phyloP scores from a whole-genome alignment of 1,140 invertebrate species.

The Portunus trituberculatus region DNA sequence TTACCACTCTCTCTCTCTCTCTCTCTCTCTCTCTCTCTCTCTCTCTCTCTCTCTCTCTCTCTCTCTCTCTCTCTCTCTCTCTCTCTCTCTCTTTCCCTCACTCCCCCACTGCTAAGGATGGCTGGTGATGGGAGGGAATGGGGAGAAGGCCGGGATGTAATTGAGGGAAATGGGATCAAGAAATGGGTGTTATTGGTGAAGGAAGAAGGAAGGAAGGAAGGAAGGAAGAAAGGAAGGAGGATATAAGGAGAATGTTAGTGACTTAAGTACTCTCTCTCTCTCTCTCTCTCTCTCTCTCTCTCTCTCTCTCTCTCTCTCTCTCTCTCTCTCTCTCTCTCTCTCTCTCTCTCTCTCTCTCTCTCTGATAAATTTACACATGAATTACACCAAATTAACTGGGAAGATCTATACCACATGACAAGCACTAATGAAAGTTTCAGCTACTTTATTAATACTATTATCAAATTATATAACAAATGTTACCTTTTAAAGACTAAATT shows the following conservation, averaged over 20 bases:
- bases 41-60: slow-evolving; percentile 45
- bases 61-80: slow-evolving; percentile 39
- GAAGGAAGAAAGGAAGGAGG: not conserved
- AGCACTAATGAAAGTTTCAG: too few species aligned
- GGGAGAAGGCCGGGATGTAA: not conserved
- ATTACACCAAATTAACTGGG: too few species aligned
- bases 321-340: too few species aligned
- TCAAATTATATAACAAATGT: too few species aligned
- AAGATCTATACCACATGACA: too few species aligned
- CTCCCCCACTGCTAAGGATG: not conserved
- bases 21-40: not conserved
- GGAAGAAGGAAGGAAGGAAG: not conserved
- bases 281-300: not conserved
- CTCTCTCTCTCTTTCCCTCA: slow-evolving; percentile 16
- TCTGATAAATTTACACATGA: too few species aligned
- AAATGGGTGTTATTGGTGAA: not conserved
- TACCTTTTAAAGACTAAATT: too few species aligned
- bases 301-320: not conserved
- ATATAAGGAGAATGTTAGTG: too few species aligned
- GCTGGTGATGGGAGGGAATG: not conserved
- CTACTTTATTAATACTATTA: too few species aligned
- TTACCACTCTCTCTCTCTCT: slow-evolving; percentile 35
- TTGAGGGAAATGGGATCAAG: not conserved
- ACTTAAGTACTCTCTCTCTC: not conserved
- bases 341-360: not conserved